Base-by-base conservation (phyloP, 2,888 invertebrate genomes). In the Tenthredo mesomela region DNA sequence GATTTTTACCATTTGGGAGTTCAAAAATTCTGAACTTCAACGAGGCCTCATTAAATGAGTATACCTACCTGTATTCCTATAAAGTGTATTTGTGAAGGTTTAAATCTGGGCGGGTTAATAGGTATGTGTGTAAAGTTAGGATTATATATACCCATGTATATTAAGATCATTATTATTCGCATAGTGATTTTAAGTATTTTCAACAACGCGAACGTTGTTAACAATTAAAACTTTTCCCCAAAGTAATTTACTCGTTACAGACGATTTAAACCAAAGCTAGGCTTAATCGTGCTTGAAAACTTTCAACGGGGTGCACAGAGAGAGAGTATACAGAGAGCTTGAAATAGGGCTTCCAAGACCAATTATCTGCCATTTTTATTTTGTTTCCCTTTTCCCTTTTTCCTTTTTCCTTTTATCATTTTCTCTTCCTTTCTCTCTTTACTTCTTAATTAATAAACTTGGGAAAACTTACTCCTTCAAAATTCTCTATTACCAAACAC, bases 201-300 rank as follows among this genome's bases (percentile, higher is more conserved):
- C 21, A 73, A 40, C 73, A 43, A 43, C 15, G 40, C 40, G 29
- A 77, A 25, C 77, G 18, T 77, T 77, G 77, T 71, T 50, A 77
- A 77, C 77, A 77, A 77, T 77, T 77, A 77, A 77, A 77, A 77
- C 29, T 77, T 54, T 77, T 54, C 29, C 18, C 33, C 54, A 54
- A 77, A 77, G 77, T 77, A 77, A 77, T 77, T 77, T 77, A 77
- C 77, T 77, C 77, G 77, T 77, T 77, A 77, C 77, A 54, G 77
- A 50, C 50, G 77, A 77, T 77, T 77, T 50, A 33, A 77, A 77
- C 47, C 50, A 12, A 54, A 77, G 77, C 50, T 77, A 50, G 77
- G 54, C 77, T 77, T 50, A 77, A 77, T 77, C 77, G 50, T 77
- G 33, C 67, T 33, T 67, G 75, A 15, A 77, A 77, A 77, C 50